Percentiles rank a stretch among this genome's conserved stretches.
These are phyloP conservation scores for Glandiceps talaboti DNA, from an alignment of 53 echinoderm and acorn worm genomes.

Conservation along the genomic window DNA sequence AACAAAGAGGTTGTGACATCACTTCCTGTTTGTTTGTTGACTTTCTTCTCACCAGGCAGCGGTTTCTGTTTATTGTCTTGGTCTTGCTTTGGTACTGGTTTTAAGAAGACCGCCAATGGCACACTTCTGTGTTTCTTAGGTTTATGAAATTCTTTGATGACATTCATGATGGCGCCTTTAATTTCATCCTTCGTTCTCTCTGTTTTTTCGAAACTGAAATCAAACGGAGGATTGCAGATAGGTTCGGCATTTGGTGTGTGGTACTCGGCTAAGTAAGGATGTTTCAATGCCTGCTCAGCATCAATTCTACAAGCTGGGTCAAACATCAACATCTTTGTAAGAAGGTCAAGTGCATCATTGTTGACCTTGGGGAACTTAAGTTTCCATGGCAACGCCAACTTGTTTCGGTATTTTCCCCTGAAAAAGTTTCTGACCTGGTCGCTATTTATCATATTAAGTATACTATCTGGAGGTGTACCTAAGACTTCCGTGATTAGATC, in stretches of 20 bases:
- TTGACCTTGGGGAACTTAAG: constrained; percentile 56
- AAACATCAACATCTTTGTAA: constrained; percentile 83
- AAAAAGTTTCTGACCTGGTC: constrained; percentile 86
- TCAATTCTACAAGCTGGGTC: constrained; percentile 63
- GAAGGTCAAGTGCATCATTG: constrained; percentile 52
- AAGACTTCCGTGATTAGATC: constrained; percentile 67
- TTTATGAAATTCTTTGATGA: constrained; percentile 82
- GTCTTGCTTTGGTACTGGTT: not conserved
- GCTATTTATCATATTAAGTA: constrained; percentile 63
- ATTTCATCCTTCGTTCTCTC: constrained; percentile 75
- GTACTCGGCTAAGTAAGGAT: constrained; percentile 77
- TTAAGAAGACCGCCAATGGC: not conserved
- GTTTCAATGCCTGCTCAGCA: constrained; percentile 58
- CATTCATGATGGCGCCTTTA: constrained; percentile 64
- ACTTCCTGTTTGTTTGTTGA: not conserved
- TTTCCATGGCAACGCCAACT: constrained; percentile 35
- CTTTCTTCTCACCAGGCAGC: too few species aligned
- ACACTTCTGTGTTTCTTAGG: not conserved
- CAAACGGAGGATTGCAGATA: constrained; percentile 72
- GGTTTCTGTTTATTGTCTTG: too few species aligned
- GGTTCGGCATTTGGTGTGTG: constrained; percentile 87
- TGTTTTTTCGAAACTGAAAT: constrained; percentile 80
- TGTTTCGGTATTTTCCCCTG: constrained; percentile 59
- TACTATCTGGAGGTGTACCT: constrained; percentile 78
- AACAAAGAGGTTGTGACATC: not conserved